phyloP scores from a whole-genome alignment of 2,888 invertebrate genomes.

The Andrena hattorfiana region DNA sequence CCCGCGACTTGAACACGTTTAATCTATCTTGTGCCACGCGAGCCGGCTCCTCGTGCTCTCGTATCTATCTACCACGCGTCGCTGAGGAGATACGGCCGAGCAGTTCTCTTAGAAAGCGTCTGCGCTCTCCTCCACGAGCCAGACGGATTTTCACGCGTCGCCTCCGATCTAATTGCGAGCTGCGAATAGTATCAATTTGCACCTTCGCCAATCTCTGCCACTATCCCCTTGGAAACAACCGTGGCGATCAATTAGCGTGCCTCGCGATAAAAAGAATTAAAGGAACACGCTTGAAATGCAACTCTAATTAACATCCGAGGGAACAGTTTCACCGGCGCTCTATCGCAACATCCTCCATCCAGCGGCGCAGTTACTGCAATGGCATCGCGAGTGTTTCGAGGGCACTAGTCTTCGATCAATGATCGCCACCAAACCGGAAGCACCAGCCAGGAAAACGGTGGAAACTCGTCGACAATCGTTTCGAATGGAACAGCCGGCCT shows the following conservation, averaged over 20 bases:
- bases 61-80: constrained; percentile 59
- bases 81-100: constrained; percentile 32
- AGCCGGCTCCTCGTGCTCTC: constrained; percentile 49
- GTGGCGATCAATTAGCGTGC: neutral
- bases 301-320: neutral
- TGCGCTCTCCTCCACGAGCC: constrained; percentile 8
- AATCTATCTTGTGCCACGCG: constrained; percentile 66
- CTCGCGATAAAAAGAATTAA: neutral
- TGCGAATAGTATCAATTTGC: neutral
- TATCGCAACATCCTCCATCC: neutral
- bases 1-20: constrained; percentile 58
- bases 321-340: neutral
- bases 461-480: constrained; percentile 38
- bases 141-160: constrained; percentile 31
- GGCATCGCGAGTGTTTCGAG: neutral
- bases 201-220: neutral
- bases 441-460: constrained; percentile 50
- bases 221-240: neutral
- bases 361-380: neutral
- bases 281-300: neutral
- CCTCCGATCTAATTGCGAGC: constrained; percentile 1
- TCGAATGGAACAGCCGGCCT: constrained; percentile 29
- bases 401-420: constrained; percentile 19
- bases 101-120: constrained; percentile 23
- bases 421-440: constrained; percentile 33